phyloP scores from a whole-genome alignment of 1,140 invertebrate genomes.

The Trachelipus rathkii region DNA sequence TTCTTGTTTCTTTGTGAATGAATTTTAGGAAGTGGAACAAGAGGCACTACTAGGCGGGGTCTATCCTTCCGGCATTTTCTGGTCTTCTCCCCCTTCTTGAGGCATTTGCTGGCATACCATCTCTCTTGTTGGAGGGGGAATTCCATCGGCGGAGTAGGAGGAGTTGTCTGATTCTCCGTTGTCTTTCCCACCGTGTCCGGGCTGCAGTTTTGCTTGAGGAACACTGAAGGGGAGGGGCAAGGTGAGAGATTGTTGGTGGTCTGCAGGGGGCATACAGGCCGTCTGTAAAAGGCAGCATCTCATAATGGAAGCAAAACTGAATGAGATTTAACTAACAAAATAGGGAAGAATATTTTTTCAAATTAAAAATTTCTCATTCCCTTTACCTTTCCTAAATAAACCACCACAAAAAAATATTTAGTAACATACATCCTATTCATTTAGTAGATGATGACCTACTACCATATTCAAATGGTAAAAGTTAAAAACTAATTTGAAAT shows the following conservation, averaged over 20 bases:
- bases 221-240: conserved; percentile 1
- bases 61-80: not conserved
- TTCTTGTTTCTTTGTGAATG: no score
- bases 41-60: not conserved
- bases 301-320: not conserved
- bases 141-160: not conserved
- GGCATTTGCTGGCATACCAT: not conserved
- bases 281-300: conserved; percentile 5
- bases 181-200: not conserved
- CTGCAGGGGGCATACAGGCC: not conserved
- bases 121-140: not conserved
- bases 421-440: no score
- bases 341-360: no score
- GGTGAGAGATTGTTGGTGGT: not conserved
- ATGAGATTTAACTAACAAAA: no score
- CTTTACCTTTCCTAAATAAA: no score
- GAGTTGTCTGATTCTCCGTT: not conserved
- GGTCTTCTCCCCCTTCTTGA: not conserved
- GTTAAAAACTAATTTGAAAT: no score
- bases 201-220: not conserved
- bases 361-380: no score
- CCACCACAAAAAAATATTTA: no score
- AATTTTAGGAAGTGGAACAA: not conserved
- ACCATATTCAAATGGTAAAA: no score
- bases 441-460: no score